A percentile compares a stretch with the other conserved stretches of the same genome.
These are phyloP conservation scores for Microtus oregoni DNA, from an alignment of 2,113 vertebrate genomes.

Conservation along the genomic window DNA sequence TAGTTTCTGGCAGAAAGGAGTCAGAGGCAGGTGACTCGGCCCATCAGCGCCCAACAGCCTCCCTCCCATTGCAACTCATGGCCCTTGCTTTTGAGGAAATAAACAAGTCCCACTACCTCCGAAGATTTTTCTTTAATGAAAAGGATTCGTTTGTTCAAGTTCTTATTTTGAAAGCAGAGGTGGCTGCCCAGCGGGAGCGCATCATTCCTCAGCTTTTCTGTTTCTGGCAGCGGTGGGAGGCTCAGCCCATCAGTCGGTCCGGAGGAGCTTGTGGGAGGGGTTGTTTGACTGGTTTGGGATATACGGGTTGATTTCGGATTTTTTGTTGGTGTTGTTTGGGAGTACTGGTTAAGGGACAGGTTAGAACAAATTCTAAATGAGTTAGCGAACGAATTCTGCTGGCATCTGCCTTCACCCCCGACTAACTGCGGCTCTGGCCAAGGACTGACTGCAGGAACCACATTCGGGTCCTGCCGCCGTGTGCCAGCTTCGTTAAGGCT, in stretches of 20 bases:
- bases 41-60: neutral
- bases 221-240: conserved; percentile 13
- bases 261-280: conserved; percentile 45
- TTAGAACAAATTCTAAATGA: conserved; percentile 57
- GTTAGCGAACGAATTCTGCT: conserved; percentile 2
- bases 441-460: conserved; percentile 31
- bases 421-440: conserved; percentile 53
- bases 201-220: neutral
- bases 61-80: conserved; percentile 14
- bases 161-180: conserved; percentile 33
- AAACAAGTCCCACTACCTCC: conserved; percentile 73
- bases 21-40: conserved; percentile 36
- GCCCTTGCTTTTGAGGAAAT: conserved; percentile 71
- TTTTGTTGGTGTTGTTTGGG: neutral
- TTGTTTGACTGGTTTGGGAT: conserved; percentile 63
- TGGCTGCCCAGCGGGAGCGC: conserved; percentile 36
- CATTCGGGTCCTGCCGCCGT: neutral
- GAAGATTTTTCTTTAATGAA: conserved; percentile 81
- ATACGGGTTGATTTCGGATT: conserved; percentile 40
- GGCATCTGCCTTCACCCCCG: conserved; percentile 31
- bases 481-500: conserved; percentile 62
- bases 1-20: neutral
- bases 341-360: neutral
- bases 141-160: conserved; percentile 74
- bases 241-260: neutral